Conservation (phyloP, 2,797 vertebrate genomes). For the Eidolon dupreanum region DNA sequence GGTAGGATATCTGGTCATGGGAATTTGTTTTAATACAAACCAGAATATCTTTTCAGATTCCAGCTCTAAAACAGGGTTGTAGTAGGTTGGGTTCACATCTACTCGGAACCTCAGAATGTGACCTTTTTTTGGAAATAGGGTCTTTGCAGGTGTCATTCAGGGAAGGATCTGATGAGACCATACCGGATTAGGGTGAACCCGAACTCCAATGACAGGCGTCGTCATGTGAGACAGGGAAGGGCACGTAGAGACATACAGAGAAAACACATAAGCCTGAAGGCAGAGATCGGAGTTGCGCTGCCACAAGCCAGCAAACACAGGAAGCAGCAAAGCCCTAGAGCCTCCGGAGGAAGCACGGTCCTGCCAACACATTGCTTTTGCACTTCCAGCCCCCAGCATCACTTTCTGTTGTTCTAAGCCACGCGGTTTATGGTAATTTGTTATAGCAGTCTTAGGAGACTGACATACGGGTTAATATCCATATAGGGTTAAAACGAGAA, state of each 20-base stretch:
- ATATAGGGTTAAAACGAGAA: background rate
- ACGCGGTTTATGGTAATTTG: background rate
- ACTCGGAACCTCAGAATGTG: background rate
- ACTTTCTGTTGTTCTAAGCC: background rate
- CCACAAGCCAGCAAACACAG: background rate
- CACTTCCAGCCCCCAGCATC: background rate
- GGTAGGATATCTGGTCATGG: background rate
- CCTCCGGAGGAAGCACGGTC: background rate
- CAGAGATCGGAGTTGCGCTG: background rate
- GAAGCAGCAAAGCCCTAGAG: background rate
- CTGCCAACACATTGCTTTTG: background rate
- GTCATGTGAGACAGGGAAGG: background rate
- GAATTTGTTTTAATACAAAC: background rate
- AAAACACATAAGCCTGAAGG: background rate
- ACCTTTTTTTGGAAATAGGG: background rate
- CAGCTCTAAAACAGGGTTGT: background rate
- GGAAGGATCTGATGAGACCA: background rate
- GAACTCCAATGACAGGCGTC: background rate
- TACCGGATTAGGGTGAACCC: background rate
- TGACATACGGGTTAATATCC: background rate
- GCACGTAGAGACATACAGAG: background rate
- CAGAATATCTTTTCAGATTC: background rate
- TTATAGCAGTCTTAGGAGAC: background rate
- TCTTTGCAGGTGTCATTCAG: background rate
- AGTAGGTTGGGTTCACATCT: background rate